Percentiles rank a stretch among this genome's conserved stretches.
These are phyloP conservation scores for Nipponia nippon DNA, from an alignment of 2,113 vertebrate species.

Conservation along the genomic window DNA sequence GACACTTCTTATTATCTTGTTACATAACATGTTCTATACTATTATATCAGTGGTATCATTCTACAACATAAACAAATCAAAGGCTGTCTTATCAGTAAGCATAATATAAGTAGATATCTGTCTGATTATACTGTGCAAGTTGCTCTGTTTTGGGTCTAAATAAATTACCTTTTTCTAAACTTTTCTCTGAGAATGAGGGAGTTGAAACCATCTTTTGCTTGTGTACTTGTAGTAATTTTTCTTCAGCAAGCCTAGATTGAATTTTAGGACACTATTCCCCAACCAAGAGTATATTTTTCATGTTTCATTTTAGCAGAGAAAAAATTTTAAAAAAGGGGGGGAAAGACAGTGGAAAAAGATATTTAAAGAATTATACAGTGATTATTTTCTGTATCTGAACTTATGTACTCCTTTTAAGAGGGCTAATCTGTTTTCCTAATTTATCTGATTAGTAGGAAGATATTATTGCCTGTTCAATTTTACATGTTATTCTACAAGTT, in stretches of 20 bases:
- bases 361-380: not conserved
- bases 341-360: not conserved
- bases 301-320: not conserved
- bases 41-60: not conserved
- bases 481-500: not conserved
- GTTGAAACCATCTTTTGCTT: not conserved
- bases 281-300: not conserved
- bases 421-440: not conserved
- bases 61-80: not conserved
- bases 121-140: not conserved
- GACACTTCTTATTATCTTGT: not conserved
- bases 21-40: not conserved
- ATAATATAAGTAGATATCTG: not conserved
- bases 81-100: not conserved
- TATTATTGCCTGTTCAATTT: not conserved
- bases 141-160: not conserved
- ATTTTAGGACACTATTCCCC: not conserved
- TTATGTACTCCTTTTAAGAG: not conserved
- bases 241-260: not conserved
- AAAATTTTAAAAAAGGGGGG: not conserved
- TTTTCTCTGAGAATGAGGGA: not conserved
- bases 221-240: not conserved
- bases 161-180: not conserved
- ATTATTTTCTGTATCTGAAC: not conserved
- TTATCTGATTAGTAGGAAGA: not conserved